phyloP scores from a whole-genome alignment of 2,113 vertebrate species.

The Perca fluviatilis region DNA sequence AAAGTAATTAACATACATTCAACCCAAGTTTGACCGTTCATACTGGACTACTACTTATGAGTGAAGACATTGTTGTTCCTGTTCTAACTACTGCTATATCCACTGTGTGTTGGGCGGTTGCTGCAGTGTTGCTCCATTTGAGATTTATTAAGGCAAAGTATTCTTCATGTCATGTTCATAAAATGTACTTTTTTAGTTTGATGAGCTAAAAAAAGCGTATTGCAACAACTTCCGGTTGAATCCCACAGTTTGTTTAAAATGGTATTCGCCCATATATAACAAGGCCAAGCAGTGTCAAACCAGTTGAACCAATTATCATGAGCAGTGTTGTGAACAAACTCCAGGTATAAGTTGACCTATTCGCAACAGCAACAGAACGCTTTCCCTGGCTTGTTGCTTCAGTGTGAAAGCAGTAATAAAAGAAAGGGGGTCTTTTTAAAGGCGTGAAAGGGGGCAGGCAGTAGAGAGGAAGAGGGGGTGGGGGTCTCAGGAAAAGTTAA shows the following conservation, averaged over 20 bases:
- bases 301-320: not conserved
- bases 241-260: slow-evolving; percentile 1
- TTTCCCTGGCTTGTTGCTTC: slow-evolving; percentile 34
- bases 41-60: not conserved
- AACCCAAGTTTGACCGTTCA: not conserved
- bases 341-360: slow-evolving; percentile 16
- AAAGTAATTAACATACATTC: not conserved
- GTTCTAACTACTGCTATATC: not conserved
- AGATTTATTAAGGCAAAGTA: not conserved
- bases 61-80: not conserved
- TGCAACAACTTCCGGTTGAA: not conserved
- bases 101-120: not conserved
- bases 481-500: slow-evolving; percentile 70
- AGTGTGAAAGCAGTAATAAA: slow-evolving; percentile 64
- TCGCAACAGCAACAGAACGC: slow-evolving; percentile 29
- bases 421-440: slow-evolving; percentile 57
- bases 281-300: not conserved
- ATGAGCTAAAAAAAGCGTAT: not conserved
- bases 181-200: not conserved
- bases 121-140: not conserved
- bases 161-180: not conserved
- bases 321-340: slow-evolving; percentile 21
- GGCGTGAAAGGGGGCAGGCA: slow-evolving; percentile 43
- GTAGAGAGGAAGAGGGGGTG: slow-evolving; percentile 6
- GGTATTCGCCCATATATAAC: not conserved